Evolutionary conservation across 2,888 invertebrate genomes (phyloP).

Genomic region (Rotaria socialis): DNA sequence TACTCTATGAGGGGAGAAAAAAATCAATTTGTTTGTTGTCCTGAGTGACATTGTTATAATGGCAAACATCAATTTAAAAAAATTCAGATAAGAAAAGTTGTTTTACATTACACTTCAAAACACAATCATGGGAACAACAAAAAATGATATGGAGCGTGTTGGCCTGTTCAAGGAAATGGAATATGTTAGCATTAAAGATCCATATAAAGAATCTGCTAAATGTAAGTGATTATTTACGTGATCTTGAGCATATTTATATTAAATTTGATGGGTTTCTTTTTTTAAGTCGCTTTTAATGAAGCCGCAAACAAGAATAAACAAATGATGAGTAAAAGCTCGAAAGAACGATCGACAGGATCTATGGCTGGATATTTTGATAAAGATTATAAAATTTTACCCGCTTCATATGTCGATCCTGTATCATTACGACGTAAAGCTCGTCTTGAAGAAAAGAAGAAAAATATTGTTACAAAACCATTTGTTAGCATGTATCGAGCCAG

Average conservation of each 20-base stretch:
- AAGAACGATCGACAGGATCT: slow-evolving; percentile 53
- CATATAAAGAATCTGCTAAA: slow-evolving; percentile 52
- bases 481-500: slow-evolving; percentile 57
- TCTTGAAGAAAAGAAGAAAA: slow-evolving; percentile 54
- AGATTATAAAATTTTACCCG: slow-evolving; percentile 56
- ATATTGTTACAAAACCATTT: slow-evolving; percentile 57
- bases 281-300: slow-evolving; percentile 55
- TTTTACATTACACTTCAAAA: background rate
- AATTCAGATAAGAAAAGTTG: background rate
- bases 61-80: background rate
- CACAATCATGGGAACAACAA: background rate
- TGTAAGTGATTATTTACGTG: slow-evolving; percentile 48
- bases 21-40: background rate
- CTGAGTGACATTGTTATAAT: background rate
- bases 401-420: slow-evolving; percentile 58
- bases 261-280: background rate
- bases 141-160: slow-evolving; percentile 57
- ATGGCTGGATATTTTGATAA: slow-evolving; percentile 58
- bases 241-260: no score
- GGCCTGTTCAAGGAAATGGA: slow-evolving; percentile 60
- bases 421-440: slow-evolving; percentile 53
- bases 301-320: slow-evolving; percentile 58
- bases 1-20: background rate
- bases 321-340: slow-evolving; percentile 56
- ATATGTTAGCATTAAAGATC: slow-evolving; percentile 57